Evolutionary conservation across 2,888 invertebrate species (phyloP).

Genomic region (Smittia aterrima): DNA sequence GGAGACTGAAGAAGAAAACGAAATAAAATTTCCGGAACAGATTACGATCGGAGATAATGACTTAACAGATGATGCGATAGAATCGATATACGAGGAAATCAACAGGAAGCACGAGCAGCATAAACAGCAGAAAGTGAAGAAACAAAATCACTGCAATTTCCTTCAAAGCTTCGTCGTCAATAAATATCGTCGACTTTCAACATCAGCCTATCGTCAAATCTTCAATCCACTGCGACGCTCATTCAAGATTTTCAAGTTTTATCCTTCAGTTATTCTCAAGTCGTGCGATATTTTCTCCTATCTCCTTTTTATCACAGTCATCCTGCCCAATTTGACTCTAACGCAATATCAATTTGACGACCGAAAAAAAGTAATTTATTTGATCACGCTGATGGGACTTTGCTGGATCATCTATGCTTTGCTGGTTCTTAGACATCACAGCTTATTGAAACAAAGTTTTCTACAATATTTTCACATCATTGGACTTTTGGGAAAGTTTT

Average conservation of each 20-base stretch:
- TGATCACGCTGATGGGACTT: constrained; percentile 32
- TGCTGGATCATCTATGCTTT: constrained; percentile 36
- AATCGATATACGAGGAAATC: constrained; percentile 32
- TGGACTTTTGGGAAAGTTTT: constrained; percentile 37
- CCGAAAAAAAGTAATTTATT: constrained; percentile 3
- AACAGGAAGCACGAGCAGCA: constrained; percentile 15
- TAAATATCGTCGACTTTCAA: neutral
- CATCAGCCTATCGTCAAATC: constrained; percentile 7
- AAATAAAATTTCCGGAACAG: neutral
- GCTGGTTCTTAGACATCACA: constrained; percentile 28
- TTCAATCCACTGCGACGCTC: constrained; percentile 34
- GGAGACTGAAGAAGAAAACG: constrained; percentile 27
- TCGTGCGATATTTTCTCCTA: constrained; percentile 41
- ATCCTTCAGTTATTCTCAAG: constrained; percentile 40
- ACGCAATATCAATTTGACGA: constrained; percentile 26
- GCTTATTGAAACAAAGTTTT: constrained; percentile 17
- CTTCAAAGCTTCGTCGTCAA: neutral
- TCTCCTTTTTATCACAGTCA: constrained; percentile 25
- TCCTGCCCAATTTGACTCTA: constrained; percentile 31
- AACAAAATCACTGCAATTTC: neutral
- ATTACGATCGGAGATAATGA: neutral
- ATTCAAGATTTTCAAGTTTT: constrained; percentile 35
- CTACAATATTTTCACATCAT: constrained; percentile 32
- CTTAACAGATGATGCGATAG: neutral
- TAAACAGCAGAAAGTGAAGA: neutral